Conservation (phyloP, 2,888 invertebrate species). For the Hymenopus coronatus region DNA sequence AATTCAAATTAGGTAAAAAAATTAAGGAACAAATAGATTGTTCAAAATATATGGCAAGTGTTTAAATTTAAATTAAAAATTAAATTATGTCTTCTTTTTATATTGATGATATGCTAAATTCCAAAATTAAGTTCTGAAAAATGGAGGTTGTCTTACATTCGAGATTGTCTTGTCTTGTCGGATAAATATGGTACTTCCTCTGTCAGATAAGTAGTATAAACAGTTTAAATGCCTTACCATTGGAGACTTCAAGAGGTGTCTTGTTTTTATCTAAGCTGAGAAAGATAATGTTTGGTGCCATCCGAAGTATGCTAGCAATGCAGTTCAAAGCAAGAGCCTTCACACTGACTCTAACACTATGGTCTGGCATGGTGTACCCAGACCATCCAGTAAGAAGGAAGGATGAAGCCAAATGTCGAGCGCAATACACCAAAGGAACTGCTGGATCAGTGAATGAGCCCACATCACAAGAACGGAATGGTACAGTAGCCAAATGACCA, state of each 20-base stretch:
- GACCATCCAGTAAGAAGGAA: conserved; percentile 67
- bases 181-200: too few species aligned
- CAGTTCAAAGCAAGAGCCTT: conserved; percentile 84
- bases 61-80: too few species aligned
- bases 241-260: neutral
- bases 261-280: conserved; percentile 49
- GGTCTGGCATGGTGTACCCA: conserved; percentile 67
- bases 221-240: neutral
- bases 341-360: conserved; percentile 79
- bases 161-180: too few species aligned
- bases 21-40: too few species aligned
- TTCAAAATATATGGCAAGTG: too few species aligned
- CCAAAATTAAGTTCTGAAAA: too few species aligned
- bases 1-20: too few species aligned
- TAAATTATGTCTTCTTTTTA: too few species aligned
- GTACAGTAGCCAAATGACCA: neutral
- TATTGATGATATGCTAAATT: too few species aligned
- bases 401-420: conserved; percentile 66
- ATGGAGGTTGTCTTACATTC: too few species aligned
- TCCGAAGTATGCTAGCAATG: conserved; percentile 67
- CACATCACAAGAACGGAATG: conserved; percentile 58
- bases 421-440: conserved; percentile 67
- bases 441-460: conserved; percentile 65
- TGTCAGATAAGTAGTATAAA: too few species aligned
- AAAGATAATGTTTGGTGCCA: conserved; percentile 72